These are phyloP conservation scores for Noctua janthina DNA, from an alignment of 2,888 invertebrate genomes.

Conservation along the genomic window DNA sequence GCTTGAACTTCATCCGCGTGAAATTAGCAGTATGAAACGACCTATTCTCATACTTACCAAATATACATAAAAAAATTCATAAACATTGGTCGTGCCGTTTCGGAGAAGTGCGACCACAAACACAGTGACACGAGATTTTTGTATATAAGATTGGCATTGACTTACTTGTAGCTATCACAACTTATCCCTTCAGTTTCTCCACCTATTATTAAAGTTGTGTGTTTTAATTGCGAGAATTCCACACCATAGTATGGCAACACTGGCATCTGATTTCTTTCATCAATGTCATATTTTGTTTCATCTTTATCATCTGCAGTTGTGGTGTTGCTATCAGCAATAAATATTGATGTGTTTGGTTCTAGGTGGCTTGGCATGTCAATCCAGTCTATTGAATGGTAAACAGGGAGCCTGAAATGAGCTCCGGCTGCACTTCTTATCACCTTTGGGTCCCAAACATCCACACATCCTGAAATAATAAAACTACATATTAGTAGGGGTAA, in stretches of 20 bases:
- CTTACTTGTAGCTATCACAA: conserved; percentile 91
- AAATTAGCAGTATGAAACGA: too few species aligned
- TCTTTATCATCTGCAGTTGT: conserved; percentile 66
- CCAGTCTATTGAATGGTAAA: conserved; percentile 93
- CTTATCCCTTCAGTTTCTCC: conserved; percentile 98
- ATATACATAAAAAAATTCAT: too few species aligned
- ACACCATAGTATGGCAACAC: conserved; percentile 91
- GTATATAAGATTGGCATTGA: conserved; percentile 4
- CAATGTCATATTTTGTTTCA: conserved; percentile 58
- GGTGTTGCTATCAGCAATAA: conserved; percentile 92
- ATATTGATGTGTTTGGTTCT: conserved; percentile 88
- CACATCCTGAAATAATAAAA: conserved; percentile 92
- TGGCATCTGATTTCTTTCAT: conserved; percentile 80
- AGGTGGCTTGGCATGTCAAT: conserved; percentile 89
- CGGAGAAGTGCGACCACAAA: too few species aligned
- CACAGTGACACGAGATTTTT: too few species aligned
- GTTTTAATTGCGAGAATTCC: conserved; percentile 88
- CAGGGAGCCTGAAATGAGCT: conserved; percentile 95
- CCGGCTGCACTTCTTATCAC: conserved; percentile 96
- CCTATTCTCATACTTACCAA: too few species aligned
- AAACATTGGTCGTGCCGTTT: too few species aligned
- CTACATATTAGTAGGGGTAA: neutral
- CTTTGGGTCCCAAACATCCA: conserved; percentile 97
- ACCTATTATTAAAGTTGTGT: conserved; percentile 94
- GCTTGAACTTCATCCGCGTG: too few species aligned